Conservation (phyloP, 2,113 vertebrate species). For the Laticauda colubrina region DNA sequence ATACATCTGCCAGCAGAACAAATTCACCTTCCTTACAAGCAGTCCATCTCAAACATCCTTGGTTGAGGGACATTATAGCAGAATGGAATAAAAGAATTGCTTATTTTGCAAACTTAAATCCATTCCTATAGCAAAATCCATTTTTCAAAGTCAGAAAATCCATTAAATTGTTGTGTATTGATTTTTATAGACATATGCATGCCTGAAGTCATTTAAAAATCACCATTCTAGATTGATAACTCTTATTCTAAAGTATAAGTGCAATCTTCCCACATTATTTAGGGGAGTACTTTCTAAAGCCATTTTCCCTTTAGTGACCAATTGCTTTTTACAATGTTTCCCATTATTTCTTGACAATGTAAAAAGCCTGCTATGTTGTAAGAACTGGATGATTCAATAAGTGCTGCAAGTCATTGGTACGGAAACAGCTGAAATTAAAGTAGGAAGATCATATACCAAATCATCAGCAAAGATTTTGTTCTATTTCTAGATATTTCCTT, state of each 20-base stretch:
- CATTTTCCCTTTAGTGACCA: background rate
- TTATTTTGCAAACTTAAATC: background rate
- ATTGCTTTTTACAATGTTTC: background rate
- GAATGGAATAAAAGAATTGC: background rate
- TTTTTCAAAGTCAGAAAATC: background rate
- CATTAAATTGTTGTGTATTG: background rate
- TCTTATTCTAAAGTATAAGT: background rate
- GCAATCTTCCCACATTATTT: background rate
- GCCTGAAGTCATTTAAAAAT: background rate
- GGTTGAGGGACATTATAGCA: background rate
- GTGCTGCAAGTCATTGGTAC: background rate
- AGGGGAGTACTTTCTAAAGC: background rate
- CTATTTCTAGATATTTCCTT: background rate
- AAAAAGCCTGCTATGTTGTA: background rate
- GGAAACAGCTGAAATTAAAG: background rate
- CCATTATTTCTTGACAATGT: background rate
- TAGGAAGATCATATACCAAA: background rate
- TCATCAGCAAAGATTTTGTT: background rate
- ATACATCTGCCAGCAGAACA: background rate
- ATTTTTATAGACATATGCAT: background rate
- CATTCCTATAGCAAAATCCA: background rate
- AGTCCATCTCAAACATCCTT: background rate
- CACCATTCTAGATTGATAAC: background rate
- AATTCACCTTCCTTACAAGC: background rate
- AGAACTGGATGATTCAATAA: background rate